Conservation (phyloP, 2,113 vertebrate species). For the Sardina pilchardus region DNA sequence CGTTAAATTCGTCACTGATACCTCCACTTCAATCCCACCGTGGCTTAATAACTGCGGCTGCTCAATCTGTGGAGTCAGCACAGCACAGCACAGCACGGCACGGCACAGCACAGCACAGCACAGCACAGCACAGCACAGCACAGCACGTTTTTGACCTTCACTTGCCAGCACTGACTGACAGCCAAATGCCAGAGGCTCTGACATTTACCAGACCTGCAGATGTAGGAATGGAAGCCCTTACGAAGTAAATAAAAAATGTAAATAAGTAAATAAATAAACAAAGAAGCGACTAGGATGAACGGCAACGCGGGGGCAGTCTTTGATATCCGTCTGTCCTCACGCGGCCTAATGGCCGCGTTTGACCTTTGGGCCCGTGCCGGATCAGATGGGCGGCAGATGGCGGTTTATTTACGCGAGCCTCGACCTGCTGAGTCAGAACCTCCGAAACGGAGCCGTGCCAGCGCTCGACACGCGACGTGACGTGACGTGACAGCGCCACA, state of each 20-base stretch:
- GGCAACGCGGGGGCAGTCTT: no score
- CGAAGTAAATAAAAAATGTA: not conserved
- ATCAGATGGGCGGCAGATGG: not conserved
- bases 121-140: no score
- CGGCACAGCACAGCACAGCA: no score
- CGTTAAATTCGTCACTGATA: not conserved
- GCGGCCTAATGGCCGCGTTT: not conserved
- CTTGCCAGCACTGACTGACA: not conserved
- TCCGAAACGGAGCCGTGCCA: not conserved
- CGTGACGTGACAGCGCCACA: not conserved
- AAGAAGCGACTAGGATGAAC: not conserved
- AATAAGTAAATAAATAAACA: not conserved
- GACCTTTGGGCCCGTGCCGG: not conserved
- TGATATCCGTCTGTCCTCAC: not conserved
- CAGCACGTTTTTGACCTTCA: constrained; percentile 15
- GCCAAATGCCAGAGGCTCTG: not conserved
- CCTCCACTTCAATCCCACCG: not conserved
- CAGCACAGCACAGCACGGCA: not conserved
- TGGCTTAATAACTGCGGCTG: not conserved
- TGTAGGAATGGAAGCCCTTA: not conserved
- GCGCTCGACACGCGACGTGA: not conserved
- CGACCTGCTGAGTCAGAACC: not conserved
- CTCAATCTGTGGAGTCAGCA: not conserved
- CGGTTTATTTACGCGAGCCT: not conserved
- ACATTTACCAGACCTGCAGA: not conserved